These are phyloP conservation scores for Gryon sp. DNA, from an alignment of 1,140 invertebrate species.

Conservation along the genomic window DNA sequence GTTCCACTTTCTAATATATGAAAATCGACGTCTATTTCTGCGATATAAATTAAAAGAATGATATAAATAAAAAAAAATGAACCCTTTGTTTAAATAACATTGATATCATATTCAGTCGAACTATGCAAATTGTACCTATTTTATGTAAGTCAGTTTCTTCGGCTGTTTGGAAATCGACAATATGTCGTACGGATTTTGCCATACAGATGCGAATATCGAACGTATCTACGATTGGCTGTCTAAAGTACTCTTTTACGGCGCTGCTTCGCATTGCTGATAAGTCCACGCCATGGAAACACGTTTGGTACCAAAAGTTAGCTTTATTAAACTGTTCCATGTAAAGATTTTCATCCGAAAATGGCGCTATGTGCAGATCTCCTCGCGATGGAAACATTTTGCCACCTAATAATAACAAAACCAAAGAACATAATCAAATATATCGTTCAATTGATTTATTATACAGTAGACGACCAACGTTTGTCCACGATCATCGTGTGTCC, in stretches of 20 bases:
- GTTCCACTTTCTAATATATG: conserved; percentile 95
- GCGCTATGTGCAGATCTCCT: conserved; percentile 98
- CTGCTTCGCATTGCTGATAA: conserved; percentile 92
- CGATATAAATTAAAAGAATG: conserved; percentile 28
- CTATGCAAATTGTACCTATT: conserved; percentile 83
- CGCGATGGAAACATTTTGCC: conserved; percentile 96
- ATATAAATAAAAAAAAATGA: not conserved
- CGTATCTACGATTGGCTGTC: conserved; percentile 99
- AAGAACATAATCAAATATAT: conserved; percentile 95
- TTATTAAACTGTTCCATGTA: conserved; percentile 99
- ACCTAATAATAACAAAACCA: conserved; percentile 75
- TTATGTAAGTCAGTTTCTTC: conserved; percentile 96
- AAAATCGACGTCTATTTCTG: conserved; percentile 96
- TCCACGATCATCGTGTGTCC: no score
- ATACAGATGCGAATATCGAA: conserved; percentile 99
- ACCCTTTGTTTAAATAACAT: no score
- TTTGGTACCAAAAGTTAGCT: conserved; percentile 99
- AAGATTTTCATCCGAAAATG: conserved; percentile 98
- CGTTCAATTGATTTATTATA: conserved; percentile 80
- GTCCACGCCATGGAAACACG: conserved; percentile 98
- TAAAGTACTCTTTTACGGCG: conserved; percentile 98
- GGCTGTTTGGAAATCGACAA: conserved; percentile 96
- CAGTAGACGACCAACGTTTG: no score
- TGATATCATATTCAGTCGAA: not conserved
- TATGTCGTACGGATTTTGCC: conserved; percentile 95